Percentiles rank a stretch among this genome's conserved stretches.
These are phyloP conservation scores for Acomys russatus DNA, from an alignment of 2,797 vertebrate species.

Conservation along the genomic window DNA sequence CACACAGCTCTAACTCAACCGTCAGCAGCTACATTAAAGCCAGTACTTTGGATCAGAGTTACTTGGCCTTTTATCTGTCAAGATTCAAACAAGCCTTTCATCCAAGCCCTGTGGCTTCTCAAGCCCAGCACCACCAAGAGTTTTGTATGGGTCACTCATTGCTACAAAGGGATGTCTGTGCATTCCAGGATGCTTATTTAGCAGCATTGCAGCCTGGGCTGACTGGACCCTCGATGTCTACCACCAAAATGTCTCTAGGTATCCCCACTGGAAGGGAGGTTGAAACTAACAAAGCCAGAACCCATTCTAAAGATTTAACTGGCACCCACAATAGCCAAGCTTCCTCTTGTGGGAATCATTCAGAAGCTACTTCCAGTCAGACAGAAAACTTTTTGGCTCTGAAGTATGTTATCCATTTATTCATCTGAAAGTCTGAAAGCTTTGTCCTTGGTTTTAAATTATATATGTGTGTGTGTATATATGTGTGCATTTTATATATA, in stretches of 20 bases:
- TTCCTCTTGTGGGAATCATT: neutral
- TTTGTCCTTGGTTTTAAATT: neutral
- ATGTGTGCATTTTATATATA: no score
- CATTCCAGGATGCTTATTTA: neutral
- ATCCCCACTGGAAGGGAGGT: neutral
- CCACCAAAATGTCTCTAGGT: neutral
- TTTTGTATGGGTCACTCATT: neutral
- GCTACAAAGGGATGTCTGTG: neutral
- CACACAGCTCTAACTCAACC: neutral
- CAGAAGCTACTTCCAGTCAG: neutral
- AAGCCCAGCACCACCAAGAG: neutral
- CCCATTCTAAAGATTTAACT: neutral
- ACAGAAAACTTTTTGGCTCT: neutral
- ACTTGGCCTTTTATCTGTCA: neutral
- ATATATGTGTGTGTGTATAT: no score
- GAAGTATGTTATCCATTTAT: neutral
- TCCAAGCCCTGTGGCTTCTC: neutral
- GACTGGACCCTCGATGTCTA: neutral
- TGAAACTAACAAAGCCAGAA: neutral
- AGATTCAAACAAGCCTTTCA: neutral
- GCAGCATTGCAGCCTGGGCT: neutral
- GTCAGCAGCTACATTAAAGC: neutral
- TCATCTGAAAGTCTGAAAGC: conserved; percentile 48
- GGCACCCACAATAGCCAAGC: neutral
- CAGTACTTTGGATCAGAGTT: neutral